Base-by-base conservation (phyloP, 2,113 vertebrate genomes). In the Oostethus manadensis region DNA sequence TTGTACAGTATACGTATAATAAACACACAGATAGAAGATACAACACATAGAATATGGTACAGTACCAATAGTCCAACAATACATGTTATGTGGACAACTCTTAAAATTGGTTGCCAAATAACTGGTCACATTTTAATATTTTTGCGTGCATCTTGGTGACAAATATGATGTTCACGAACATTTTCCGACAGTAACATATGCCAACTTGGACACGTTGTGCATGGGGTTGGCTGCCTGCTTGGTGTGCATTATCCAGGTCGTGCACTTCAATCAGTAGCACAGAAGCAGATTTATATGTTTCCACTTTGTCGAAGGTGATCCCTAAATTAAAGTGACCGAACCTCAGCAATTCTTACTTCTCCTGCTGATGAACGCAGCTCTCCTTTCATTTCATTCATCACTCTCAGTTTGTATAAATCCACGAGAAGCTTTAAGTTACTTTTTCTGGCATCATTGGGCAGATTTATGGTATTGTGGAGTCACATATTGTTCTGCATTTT, bases 331-430 rank as follows among this genome's bases (percentile, higher is more conserved):
- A 14, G 55, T n/a, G 51, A 21, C 50, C 48, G 58, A 44, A 58
- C 35, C 42, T 67, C 40, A 22, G 51, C 53, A 64, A 38, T 51
- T 64, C 68, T 67, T 58, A 58, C 68, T 56, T 51, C 48, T 26
- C 54, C 38, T 73, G 81, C 78, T 47, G 74, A 82, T 50, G 44
- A 67, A 70, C 64, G 74, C 74, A 38, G 15, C 47, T 64, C 66
- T 22, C 1, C 20, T 21, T 1, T 57, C 49, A 17, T 8, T 55
- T 65, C 3, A 77, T 79, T 76, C 58, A 60, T 44, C 6, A 21
- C 69, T 51, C 47, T 0, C 65, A 11, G 40, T 44, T 58, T 23
- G 59, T 57, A 70, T 50, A 65, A 74, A 62, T 78, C 56, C 29
- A 38, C 67, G 42, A 8, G 7, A 35, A 63, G 64, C 59, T 66